A percentile compares a stretch with the other conserved stretches of the same genome.
These are phyloP conservation scores for Nephrotoma appendiculata DNA, from an alignment of 2,888 invertebrate genomes.

Conservation along the genomic window DNA sequence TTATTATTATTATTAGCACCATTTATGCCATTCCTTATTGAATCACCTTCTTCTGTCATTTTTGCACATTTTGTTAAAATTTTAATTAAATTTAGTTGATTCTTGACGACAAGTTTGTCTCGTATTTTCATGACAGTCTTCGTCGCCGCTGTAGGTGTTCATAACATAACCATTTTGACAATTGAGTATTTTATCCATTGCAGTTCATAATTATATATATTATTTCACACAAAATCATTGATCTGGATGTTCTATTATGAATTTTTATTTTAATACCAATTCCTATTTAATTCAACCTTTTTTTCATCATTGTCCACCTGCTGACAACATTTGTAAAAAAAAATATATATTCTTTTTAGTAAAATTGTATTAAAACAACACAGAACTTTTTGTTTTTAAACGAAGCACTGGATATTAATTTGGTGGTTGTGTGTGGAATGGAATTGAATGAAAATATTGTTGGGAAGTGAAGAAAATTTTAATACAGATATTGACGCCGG, in stretches of 20 bases:
- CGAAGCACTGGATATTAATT: background rate
- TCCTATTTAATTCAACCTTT: background rate
- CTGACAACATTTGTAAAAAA: conserved; percentile 13
- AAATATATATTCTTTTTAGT: background rate
- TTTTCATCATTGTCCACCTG: conserved; percentile 13
- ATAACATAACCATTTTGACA: background rate
- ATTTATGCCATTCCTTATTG: conserved; percentile 52
- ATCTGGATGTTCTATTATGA: background rate
- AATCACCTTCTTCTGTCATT: conserved; percentile 53
- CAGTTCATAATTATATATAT: background rate
- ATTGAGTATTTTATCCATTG: conserved; percentile 3
- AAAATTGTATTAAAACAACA: conserved; percentile 5
- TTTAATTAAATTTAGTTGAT: conserved; percentile 17
- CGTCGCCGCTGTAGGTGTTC: background rate
- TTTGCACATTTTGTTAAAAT: conserved; percentile 58
- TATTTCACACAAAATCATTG: background rate
- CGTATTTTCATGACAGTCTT: background rate
- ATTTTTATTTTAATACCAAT: background rate
- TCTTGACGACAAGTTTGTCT: background rate
- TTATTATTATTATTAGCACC: conserved; percentile 18
- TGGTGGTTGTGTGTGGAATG: conserved; percentile 1
- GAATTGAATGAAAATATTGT: conserved; percentile 3
- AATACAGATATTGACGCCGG: conserved; percentile 5
- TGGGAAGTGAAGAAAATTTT: background rate
- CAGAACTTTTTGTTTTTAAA: conserved; percentile 1